These are phyloP conservation scores for Rhinichthys klamathensis DNA, from an alignment of 2,113 vertebrate genomes.

Conservation along the genomic window DNA sequence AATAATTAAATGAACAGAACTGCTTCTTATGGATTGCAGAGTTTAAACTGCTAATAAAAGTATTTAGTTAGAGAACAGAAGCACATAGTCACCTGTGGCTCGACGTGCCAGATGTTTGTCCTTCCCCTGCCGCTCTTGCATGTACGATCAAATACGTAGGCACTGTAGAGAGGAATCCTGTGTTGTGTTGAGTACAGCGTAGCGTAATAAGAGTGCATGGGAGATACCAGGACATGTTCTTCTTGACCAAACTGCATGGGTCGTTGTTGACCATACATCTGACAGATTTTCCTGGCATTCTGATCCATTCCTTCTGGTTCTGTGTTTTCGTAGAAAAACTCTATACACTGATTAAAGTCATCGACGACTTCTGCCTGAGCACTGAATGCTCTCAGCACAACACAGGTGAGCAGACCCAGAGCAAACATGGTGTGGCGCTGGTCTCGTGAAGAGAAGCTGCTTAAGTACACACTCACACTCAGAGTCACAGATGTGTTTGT, in stretches of 20 bases:
- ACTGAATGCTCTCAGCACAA: neutral
- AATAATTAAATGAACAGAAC: too few relatives aligned
- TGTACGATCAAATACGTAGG: neutral
- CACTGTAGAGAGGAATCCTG: slow-evolving; percentile 49
- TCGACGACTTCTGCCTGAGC: neutral
- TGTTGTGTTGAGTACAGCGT: slow-evolving; percentile 22
- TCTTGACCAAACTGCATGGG: too few relatives aligned
- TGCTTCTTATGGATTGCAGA: neutral
- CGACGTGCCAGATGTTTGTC: neutral
- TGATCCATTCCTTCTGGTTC: slow-evolving; percentile 27
- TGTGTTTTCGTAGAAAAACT: slow-evolving; percentile 5
- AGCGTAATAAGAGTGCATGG: neutral
- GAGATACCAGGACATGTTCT: too few relatives aligned
- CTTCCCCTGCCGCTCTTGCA: rapidly evolving
- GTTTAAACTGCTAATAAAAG: neutral
- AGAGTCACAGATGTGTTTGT: neutral
- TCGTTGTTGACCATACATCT: neutral
- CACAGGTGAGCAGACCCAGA: neutral
- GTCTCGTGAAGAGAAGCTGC: neutral
- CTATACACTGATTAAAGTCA: neutral
- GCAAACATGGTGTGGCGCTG: neutral
- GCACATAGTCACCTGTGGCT: slow-evolving; percentile 28
- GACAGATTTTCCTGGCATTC: slow-evolving; percentile 39
- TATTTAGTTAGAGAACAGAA: neutral
- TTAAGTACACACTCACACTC: neutral